phyloP scores from a whole-genome alignment of 2,113 vertebrate species.

The Crotalus tigris region DNA sequence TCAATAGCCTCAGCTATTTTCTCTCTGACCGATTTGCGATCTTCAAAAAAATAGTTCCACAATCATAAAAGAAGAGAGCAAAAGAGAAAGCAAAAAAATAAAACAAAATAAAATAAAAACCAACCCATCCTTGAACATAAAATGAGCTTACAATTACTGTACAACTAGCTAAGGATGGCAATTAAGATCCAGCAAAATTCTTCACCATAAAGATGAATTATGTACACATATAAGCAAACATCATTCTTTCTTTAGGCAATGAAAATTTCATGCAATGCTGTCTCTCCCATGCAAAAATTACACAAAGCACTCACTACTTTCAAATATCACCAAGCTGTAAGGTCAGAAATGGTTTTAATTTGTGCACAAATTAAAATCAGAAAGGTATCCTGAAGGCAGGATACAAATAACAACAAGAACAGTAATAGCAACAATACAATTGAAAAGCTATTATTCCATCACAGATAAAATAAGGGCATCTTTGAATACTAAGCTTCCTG shows the following conservation, averaged over 20 bases:
- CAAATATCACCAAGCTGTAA: background rate
- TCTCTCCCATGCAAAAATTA: conserved; percentile 1
- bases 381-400: background rate
- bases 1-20: conserved; percentile 69
- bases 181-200: conserved; percentile 15
- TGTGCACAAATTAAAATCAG: conserved; percentile 27
- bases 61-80: conserved; percentile 45
- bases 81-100: conserved; percentile 34
- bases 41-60: conserved; percentile 50
- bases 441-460: background rate
- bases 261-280: conserved; percentile 20
- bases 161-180: background rate
- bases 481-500: conserved; percentile 2
- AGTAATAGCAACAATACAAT: background rate
- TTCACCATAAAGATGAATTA: conserved; percentile 23
- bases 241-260: conserved; percentile 9
- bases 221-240: conserved; percentile 24
- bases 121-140: background rate
- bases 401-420: background rate
- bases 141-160: background rate
- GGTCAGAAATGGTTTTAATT: conserved; percentile 27
- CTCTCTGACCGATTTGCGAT: conserved; percentile 77
- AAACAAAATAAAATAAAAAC: background rate
- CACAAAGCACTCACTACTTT: conserved; percentile 10
- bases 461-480: background rate